Conservation (phyloP, 2,797 vertebrate genomes). For the Carcharodon carcharias region DNA sequence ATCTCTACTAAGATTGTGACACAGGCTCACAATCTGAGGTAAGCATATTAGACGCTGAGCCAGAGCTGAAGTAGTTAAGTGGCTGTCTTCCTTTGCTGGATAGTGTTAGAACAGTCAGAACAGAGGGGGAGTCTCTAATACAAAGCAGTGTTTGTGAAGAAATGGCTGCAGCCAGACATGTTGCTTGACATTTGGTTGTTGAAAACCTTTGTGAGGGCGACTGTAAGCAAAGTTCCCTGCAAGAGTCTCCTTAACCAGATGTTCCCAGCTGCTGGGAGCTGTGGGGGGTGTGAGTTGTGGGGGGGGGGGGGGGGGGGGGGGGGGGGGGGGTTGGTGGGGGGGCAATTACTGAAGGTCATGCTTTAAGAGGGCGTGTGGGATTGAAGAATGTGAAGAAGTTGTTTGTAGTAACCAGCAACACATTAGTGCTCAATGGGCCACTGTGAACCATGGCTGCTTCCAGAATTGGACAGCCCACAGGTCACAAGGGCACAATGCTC, state of each 20-base stretch:
- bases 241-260: not conserved
- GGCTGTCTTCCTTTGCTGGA: not conserved
- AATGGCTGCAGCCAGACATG: not conserved
- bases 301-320: no score
- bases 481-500: not conserved
- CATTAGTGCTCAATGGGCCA: not conserved
- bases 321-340: not conserved
- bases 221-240: not conserved
- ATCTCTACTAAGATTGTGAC: no score
- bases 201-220: not conserved
- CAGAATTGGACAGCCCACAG: not conserved
- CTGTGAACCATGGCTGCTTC: not conserved
- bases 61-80: not conserved
- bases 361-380: not conserved
- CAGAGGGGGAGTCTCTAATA: not conserved
- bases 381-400: constrained; percentile 17
- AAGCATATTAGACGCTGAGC: not conserved
- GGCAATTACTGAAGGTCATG: constrained; percentile 25
- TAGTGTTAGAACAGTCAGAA: not conserved
- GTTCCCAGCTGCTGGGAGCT: not conserved
- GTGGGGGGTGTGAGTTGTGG: not conserved
- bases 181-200: constrained; percentile 2
- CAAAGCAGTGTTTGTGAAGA: not conserved
- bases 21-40: not conserved
- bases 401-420: not conserved